These are phyloP conservation scores for Dyspetes luteomarginatus DNA, from an alignment of 2,888 invertebrate species.

Conservation along the genomic window DNA sequence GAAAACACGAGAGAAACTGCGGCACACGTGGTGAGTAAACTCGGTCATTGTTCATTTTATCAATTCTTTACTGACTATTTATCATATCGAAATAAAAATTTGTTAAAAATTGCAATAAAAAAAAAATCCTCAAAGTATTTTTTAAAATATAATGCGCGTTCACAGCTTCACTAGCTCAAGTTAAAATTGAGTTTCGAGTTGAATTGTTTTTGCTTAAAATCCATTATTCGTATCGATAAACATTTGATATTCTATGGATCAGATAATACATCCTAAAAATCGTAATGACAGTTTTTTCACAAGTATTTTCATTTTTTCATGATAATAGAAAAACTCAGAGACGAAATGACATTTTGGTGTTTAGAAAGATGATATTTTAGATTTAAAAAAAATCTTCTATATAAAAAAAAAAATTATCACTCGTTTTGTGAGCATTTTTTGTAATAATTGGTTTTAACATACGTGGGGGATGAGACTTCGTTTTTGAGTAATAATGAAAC, in stretches of 20 bases:
- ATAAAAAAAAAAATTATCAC: neutral
- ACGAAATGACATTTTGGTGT: no score
- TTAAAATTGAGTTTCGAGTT: no score
- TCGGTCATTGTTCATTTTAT: neutral
- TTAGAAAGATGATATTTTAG: neutral
- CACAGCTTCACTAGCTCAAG: no score
- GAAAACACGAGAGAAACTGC: conserved; percentile 84
- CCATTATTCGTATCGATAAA: no score
- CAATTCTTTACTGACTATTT: neutral
- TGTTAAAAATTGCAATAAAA: neutral
- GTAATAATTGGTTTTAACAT: neutral
- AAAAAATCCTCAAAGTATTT: no score
- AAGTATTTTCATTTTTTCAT: no score
- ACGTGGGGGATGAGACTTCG: conserved; percentile 46
- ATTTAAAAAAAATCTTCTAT: neutral
- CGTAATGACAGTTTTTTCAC: no score
- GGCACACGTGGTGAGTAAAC: conserved; percentile 81
- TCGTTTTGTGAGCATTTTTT: neutral
- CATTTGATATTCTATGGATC: no score
- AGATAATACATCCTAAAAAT: no score
- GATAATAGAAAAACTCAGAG: no score
- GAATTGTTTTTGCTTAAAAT: no score
- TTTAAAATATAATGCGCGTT: no score
- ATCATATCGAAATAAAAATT: neutral
- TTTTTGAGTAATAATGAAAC: conserved; percentile 61